Evolutionary conservation across 2,113 vertebrate genomes (phyloP).

Genomic region (Pelodiscus sinensis): DNA sequence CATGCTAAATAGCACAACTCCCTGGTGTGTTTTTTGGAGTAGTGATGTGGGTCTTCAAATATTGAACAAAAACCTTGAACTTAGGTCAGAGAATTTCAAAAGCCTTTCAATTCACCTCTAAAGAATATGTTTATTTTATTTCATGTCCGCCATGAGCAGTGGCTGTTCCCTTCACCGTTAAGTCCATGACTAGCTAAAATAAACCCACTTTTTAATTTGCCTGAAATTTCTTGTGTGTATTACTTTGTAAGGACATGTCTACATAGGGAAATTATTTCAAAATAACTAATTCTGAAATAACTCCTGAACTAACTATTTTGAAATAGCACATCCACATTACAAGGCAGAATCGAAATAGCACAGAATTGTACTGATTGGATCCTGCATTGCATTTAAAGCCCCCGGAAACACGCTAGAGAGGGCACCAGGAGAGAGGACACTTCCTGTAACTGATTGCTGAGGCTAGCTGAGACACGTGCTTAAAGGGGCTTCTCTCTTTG

Average conservation of each 20-base stretch:
- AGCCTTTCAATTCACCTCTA: not conserved
- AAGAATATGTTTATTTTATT: not conserved
- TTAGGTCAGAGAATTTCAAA: not conserved
- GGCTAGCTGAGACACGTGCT: no score
- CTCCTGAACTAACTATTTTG: no score
- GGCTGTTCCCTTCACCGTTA: not conserved
- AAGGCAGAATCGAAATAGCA: no score
- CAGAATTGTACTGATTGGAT: no score
- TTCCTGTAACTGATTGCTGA: no score
- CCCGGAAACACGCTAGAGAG: no score
- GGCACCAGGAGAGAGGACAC: no score
- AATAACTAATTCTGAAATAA: no score
- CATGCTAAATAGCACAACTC: not conserved
- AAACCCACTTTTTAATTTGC: not conserved
- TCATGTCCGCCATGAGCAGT: fast-evolving
- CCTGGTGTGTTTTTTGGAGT: not conserved
- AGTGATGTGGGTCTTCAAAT: not conserved
- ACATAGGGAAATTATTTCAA: no score
- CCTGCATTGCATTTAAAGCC: no score
- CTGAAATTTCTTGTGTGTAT: not conserved
- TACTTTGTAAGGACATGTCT: not conserved
- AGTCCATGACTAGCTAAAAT: not conserved
- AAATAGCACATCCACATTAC: no score
- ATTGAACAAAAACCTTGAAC: not conserved
- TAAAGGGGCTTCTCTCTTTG: no score